phyloP scores from a whole-genome alignment of 2,888 invertebrate genomes.

The Melipona beecheii region DNA sequence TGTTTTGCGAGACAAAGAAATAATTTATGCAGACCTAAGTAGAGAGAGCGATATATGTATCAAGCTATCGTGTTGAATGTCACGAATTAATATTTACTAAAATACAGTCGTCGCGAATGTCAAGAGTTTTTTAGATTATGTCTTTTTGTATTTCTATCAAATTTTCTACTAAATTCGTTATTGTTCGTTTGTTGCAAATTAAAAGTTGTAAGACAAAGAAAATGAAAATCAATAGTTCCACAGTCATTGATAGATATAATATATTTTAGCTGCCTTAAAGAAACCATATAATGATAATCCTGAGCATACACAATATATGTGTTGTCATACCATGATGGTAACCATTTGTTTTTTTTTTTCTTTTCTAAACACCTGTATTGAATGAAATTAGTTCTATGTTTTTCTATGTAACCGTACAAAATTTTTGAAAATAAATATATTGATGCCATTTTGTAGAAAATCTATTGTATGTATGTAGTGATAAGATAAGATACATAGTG shows the following conservation, averaged over 20 bases:
- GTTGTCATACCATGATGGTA: background rate
- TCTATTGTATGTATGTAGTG: slow-evolving; percentile 30
- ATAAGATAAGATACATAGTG: slow-evolving; percentile 67
- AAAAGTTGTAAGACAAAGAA: slow-evolving; percentile 2
- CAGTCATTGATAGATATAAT: slow-evolving; percentile 71
- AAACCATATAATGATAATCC: slow-evolving; percentile 72
- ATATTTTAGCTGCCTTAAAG: slow-evolving; percentile 66
- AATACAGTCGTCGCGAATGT: background rate
- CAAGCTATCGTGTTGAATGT: slow-evolving; percentile 16
- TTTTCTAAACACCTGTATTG: background rate
- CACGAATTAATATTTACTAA: slow-evolving; percentile 8
- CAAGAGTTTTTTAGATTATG: background rate
- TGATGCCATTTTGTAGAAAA: slow-evolving; percentile 22
- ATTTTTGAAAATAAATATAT: background rate
- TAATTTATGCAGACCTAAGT: background rate
- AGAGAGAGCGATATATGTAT: slow-evolving; percentile 1
- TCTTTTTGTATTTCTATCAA: background rate
- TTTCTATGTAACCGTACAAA: background rate
- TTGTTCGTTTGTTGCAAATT: background rate
- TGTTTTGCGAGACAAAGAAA: slow-evolving; percentile 8
- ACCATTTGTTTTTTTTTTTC: background rate
- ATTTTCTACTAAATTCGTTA: background rate
- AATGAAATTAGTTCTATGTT: background rate
- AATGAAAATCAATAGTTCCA: slow-evolving; percentile 75
- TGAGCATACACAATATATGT: slow-evolving; percentile 13